These are phyloP conservation scores for Pocillopora meandrina DNA, from an alignment of 92 coral and sea anemone species.

Conservation along the genomic window DNA sequence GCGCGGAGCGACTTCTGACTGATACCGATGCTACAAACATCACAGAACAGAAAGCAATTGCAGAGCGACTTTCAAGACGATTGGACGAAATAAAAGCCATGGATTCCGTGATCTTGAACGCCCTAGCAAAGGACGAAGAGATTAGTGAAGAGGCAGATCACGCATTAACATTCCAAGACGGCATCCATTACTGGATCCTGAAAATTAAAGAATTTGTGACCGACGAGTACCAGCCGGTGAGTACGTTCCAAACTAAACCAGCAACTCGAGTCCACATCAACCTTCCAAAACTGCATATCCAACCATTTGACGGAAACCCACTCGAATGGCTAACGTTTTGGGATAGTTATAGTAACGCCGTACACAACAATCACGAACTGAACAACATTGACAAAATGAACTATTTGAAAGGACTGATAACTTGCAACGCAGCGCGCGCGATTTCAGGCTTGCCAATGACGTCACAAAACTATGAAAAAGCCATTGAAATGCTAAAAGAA, in stretches of 20 bases:
- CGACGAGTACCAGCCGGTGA: constrained; percentile 34
- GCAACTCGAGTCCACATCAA: constrained; percentile 16
- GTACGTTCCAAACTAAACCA: constrained; percentile 31
- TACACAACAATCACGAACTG: too few relatives aligned
- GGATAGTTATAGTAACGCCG: too few relatives aligned
- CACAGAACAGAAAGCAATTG: constrained; percentile 48
- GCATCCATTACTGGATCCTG: constrained; percentile 33
- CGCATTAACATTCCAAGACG: too few relatives aligned
- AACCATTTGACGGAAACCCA: constrained; percentile 19
- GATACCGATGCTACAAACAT: background rate
- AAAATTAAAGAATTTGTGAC: constrained; percentile 37
- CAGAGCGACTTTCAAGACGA: constrained; percentile 38
- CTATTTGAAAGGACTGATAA: too few relatives aligned
- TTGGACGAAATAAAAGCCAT: constrained; percentile 20
- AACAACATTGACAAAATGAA: too few relatives aligned
- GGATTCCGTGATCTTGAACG: constrained; percentile 21
- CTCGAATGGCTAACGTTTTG: too few relatives aligned
- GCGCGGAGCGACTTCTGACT: constrained; percentile 45
- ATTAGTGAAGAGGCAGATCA: constrained; percentile 34
- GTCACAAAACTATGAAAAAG: too few relatives aligned
- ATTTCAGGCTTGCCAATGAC: too few relatives aligned
- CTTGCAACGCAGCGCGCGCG: too few relatives aligned
- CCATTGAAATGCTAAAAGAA: too few relatives aligned
- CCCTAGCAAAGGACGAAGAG: constrained; percentile 23
- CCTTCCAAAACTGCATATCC: constrained; percentile 35